These are phyloP conservation scores for Zapus hudsonius DNA, from an alignment of 2,113 vertebrate genomes.

Conservation along the genomic window DNA sequence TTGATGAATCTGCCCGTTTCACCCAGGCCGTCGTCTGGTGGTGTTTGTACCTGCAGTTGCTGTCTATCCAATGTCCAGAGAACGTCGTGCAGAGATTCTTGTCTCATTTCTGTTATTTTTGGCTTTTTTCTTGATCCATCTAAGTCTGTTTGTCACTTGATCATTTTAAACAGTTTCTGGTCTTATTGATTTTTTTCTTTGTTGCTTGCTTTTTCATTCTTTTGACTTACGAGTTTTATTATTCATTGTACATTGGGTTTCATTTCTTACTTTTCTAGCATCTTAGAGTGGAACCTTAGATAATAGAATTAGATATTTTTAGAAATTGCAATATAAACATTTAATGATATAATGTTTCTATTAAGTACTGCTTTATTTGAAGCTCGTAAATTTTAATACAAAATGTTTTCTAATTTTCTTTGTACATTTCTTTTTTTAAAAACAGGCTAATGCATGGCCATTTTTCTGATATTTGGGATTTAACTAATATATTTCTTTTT, in stretches of 20 bases:
- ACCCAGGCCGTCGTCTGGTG: not conserved
- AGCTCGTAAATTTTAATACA: not conserved
- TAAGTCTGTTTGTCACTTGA: not conserved
- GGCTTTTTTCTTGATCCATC: not conserved
- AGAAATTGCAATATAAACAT: not conserved
- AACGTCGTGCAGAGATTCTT: not conserved
- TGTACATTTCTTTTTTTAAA: constrained; percentile 1
- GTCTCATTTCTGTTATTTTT: constrained; percentile 28
- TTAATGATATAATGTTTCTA: not conserved
- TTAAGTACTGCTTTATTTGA: not conserved
- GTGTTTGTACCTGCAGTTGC: not conserved
- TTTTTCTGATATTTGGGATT: not conserved
- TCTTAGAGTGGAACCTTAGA: not conserved
- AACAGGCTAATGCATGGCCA: not conserved
- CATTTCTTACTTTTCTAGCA: not conserved
- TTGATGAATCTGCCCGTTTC: not conserved
- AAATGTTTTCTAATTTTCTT: constrained; percentile 1
- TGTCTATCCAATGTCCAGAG: not conserved
- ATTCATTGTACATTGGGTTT: constrained; percentile 4
- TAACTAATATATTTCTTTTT: not conserved
- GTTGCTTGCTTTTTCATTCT: constrained; percentile 42
- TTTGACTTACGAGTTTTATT: constrained; percentile 44
- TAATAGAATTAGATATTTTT: not conserved
- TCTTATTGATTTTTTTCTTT: constrained; percentile 40
- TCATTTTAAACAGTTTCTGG: not conserved